Evolutionary conservation across 2,888 invertebrate species (phyloP).

Genomic region (Cryptocheilus praepositus): DNA sequence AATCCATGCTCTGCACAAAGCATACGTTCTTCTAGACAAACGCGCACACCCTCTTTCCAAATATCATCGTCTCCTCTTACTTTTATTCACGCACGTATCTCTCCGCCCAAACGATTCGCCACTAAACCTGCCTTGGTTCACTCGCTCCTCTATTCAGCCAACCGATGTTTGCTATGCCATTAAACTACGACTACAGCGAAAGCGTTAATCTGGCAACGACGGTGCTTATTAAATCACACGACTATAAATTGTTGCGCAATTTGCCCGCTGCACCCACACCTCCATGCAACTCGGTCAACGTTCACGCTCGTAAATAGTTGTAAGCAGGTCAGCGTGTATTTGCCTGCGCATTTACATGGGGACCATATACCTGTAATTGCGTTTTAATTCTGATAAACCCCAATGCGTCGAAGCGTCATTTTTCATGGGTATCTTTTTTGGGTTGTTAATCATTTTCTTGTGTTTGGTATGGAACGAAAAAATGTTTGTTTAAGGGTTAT

Average conservation of each 20-base stretch:
- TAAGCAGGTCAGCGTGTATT: slow-evolving; percentile 36
- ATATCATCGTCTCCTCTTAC: no score
- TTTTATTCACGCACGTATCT: no score
- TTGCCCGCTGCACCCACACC: slow-evolving; percentile 39
- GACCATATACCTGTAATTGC: neutral
- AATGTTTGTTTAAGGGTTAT: no score
- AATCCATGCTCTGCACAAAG: no score
- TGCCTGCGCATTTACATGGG: slow-evolving; percentile 22
- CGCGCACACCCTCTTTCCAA: no score
- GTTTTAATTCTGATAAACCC: neutral
- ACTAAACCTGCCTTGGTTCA: slow-evolving; percentile 1
- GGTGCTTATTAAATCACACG: slow-evolving; percentile 57
- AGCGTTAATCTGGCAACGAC: slow-evolving; percentile 1
- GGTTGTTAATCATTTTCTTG: no score
- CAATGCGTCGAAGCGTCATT: no score
- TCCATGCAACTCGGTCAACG: slow-evolving; percentile 66
- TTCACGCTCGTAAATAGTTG: slow-evolving; percentile 43
- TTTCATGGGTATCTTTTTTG: no score
- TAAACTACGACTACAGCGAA: neutral
- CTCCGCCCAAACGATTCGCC: slow-evolving; percentile 17
- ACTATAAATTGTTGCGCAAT: slow-evolving; percentile 69
- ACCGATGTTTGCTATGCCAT: no score
- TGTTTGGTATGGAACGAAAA: no score
- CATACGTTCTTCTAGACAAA: no score
- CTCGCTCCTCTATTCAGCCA: no score